phyloP scores from a whole-genome alignment of 2,888 invertebrate genomes.

The Petrophora chlorosata region DNA sequence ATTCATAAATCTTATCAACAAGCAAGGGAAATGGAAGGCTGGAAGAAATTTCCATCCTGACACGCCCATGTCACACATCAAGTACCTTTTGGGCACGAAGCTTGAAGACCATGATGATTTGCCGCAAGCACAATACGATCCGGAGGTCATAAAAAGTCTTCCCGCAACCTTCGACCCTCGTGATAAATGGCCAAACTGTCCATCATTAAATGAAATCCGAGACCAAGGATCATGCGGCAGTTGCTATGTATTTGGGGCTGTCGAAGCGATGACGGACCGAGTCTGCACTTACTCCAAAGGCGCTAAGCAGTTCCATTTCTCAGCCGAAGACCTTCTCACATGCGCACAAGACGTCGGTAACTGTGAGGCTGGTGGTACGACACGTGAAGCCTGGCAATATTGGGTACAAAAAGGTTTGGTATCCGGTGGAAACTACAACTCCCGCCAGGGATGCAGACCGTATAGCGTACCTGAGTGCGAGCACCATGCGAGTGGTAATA shows the following conservation, averaged over 20 bases:
- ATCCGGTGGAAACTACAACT: constrained; percentile 21
- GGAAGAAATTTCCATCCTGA: constrained; percentile 87
- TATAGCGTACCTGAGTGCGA: constrained; percentile 1
- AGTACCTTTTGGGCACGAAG: constrained; percentile 20
- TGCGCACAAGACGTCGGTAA: background rate
- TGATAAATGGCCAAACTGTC: constrained; percentile 89
- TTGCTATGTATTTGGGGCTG: constrained; percentile 93
- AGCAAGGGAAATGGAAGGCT: constrained; percentile 88
- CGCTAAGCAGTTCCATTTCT: constrained; percentile 81
- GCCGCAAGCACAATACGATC: background rate
- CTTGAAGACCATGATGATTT: background rate
- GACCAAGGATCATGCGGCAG: constrained; percentile 93
- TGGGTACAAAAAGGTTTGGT: constrained; percentile 15
- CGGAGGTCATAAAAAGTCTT: constrained; percentile 49
- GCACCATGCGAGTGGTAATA: background rate
- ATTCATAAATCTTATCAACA: constrained; percentile 87
- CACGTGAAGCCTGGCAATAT: background rate
- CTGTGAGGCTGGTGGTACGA: constrained; percentile 7
- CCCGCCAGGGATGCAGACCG: constrained; percentile 14
- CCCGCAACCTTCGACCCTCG: constrained; percentile 91
- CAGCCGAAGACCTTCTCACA: constrained; percentile 71
- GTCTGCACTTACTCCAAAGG: constrained; percentile 88
- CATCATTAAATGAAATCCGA: constrained; percentile 87
- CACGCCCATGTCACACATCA: constrained; percentile 83
- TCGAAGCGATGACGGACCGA: constrained; percentile 91